Conservation (phyloP, 2,797 vertebrate genomes). For the Pantherophis alleghaniensis region DNA sequence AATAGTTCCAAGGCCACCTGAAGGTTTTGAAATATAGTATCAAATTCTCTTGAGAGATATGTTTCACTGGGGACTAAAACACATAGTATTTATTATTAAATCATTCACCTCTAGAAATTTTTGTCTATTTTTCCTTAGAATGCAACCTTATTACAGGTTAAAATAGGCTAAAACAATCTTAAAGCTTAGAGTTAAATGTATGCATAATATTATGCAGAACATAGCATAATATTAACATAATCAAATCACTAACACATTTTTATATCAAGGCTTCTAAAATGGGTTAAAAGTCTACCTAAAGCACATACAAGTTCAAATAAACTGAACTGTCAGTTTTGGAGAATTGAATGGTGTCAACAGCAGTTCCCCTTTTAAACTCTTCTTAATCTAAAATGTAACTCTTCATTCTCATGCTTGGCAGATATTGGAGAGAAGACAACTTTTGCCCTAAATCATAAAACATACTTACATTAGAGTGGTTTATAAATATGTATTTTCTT, state of each 20-base stretch:
- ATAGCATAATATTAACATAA: not conserved
- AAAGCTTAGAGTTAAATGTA: not conserved
- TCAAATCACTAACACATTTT: not conserved
- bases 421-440: not conserved
- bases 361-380: not conserved
- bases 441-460: not conserved
- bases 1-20: not conserved
- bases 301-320: not conserved
- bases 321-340: not conserved
- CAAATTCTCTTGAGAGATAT: not conserved
- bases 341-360: not conserved
- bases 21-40: not conserved
- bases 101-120: not conserved
- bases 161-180: not conserved
- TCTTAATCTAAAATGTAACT: not conserved
- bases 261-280: not conserved
- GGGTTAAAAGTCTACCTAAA: not conserved
- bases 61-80: not conserved
- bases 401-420: not conserved
- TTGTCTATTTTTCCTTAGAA: not conserved
- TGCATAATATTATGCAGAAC: not conserved
- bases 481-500: not conserved
- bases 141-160: not conserved
- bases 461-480: not conserved
- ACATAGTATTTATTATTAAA: not conserved